phyloP scores from a whole-genome alignment of 1,140 invertebrate species.

The Panulirus ornatus region DNA sequence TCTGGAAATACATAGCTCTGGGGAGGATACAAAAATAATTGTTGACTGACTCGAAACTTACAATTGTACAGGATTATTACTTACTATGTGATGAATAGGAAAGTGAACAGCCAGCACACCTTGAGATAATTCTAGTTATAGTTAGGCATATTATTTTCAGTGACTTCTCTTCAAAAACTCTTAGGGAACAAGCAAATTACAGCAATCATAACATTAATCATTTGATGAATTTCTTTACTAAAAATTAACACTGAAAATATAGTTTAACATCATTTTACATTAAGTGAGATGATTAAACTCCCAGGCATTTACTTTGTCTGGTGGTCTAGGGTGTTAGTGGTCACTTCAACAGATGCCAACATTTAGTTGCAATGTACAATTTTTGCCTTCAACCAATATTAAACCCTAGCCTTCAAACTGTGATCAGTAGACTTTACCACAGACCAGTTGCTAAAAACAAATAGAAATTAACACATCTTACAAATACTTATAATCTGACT shows the following conservation, averaged over 20 bases:
- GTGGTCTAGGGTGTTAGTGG: no score
- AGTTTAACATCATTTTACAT: not conserved
- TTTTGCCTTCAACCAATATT: not conserved
- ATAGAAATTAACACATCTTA: no score
- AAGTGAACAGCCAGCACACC: not conserved
- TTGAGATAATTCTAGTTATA: not conserved
- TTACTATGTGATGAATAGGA: not conserved
- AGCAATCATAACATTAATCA: not conserved
- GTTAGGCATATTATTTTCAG: not conserved
- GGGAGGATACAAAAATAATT: not conserved
- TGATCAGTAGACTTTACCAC: no score
- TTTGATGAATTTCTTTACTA: not conserved
- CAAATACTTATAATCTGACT: no score
- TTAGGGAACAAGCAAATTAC: not conserved
- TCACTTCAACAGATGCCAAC: not conserved
- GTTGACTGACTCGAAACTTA: not conserved
- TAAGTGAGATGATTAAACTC: no score
- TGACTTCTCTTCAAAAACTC: not conserved
- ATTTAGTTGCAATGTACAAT: not conserved
- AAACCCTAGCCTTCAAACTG: not conserved
- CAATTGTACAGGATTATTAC: not conserved
- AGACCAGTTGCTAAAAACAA: not conserved
- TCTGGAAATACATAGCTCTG: slow-evolving; percentile 1
- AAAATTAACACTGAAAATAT: not conserved
- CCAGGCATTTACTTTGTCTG: no score